phyloP scores from a whole-genome alignment of 2,888 invertebrate species.

The Sussaba pulchella region DNA sequence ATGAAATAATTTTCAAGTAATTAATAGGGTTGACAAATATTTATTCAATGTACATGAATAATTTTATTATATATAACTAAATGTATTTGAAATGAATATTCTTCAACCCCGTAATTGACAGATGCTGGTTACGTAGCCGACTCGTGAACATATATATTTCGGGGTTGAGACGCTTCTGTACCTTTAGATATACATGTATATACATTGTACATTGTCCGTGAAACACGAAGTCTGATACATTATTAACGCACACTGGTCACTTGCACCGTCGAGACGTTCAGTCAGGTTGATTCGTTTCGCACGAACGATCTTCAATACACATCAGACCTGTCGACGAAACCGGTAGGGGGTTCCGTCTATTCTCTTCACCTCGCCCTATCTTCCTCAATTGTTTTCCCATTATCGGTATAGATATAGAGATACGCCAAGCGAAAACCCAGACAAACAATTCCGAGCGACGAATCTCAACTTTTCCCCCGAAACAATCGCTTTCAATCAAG shows the following conservation, averaged over 20 bases:
- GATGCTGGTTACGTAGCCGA: constrained; percentile 13
- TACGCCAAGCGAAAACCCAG: constrained; percentile 57
- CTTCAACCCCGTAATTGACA: background rate
- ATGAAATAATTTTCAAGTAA: no score
- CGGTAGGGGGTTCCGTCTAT: constrained; percentile 52
- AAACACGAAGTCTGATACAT: constrained; percentile 47
- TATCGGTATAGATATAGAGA: no score
- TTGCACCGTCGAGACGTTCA: constrained; percentile 59
- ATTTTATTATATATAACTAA: no score
- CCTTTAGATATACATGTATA: constrained; percentile 1
- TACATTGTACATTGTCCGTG: constrained; percentile 24
- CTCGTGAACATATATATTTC: background rate
- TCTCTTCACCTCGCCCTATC: constrained; percentile 49
- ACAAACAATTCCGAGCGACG: constrained; percentile 50
- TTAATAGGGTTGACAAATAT: no score
- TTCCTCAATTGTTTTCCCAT: constrained; percentile 63
- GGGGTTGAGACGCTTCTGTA: constrained; percentile 2
- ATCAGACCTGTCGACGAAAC: constrained; percentile 50
- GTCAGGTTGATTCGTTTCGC: constrained; percentile 65
- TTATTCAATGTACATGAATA: no score
- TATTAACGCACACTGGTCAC: constrained; percentile 59
- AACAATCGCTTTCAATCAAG: constrained; percentile 13
- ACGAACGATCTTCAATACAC: constrained; percentile 64
- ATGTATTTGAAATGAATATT: no score
- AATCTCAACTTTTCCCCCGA: constrained; percentile 25